Conservation (phyloP, 2,888 invertebrate species). For the Ophion slaviceki region DNA sequence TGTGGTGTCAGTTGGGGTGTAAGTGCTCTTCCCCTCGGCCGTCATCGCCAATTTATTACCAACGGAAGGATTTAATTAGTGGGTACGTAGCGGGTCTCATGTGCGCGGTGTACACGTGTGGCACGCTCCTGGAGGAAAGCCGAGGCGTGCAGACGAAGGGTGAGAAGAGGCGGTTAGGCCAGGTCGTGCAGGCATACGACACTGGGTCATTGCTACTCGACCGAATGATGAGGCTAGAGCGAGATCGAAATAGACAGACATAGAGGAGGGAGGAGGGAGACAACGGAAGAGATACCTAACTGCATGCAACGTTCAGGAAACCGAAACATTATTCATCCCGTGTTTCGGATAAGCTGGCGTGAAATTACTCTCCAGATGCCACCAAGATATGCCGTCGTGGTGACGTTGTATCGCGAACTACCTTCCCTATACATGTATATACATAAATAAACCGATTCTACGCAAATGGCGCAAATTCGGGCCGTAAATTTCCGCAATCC, state of each 20-base stretch:
- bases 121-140: slow-evolving; percentile 18
- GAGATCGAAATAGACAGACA: slow-evolving; percentile 1
- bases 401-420: slow-evolving; percentile 52
- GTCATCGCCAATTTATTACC: slow-evolving; percentile 62
- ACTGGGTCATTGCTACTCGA: slow-evolving; percentile 53
- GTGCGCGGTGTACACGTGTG: slow-evolving; percentile 7
- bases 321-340: slow-evolving; percentile 75
- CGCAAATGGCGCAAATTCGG: background rate
- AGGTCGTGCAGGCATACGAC: slow-evolving; percentile 44
- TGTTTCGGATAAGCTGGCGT: slow-evolving; percentile 74
- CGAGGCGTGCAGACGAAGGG: slow-evolving; percentile 24
- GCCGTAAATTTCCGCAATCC: background rate
- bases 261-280: background rate
- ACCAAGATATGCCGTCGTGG: slow-evolving; percentile 58
- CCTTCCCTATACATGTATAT: background rate
- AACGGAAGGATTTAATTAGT: slow-evolving; percentile 66
- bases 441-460: background rate
- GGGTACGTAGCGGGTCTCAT: slow-evolving; percentile 38
- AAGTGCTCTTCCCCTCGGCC: slow-evolving; percentile 5
- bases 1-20: slow-evolving; percentile 33
- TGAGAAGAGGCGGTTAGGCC: slow-evolving; percentile 31
- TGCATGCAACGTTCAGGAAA: slow-evolving; percentile 64
- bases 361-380: slow-evolving; percentile 74
- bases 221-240: slow-evolving; percentile 20
- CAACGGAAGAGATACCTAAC: slow-evolving; percentile 12